Conservation (phyloP, 1,140 invertebrate genomes). For the Himalopsyche phryganea region DNA sequence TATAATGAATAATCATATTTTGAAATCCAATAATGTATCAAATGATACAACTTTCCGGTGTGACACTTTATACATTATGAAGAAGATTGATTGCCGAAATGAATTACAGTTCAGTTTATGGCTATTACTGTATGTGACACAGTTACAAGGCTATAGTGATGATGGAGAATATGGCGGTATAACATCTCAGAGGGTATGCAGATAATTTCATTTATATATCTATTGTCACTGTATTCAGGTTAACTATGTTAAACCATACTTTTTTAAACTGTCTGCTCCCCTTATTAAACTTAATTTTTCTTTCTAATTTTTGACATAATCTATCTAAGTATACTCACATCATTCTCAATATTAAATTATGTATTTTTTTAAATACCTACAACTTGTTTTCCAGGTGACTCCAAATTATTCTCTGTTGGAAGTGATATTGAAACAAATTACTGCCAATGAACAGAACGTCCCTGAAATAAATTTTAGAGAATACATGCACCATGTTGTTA, state of each 20-base stretch:
- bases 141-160: conserved; percentile 13
- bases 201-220: neutral
- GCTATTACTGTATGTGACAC: conserved; percentile 17
- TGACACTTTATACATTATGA: conserved; percentile 18
- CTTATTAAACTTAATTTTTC: no score
- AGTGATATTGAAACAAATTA: conserved; percentile 18
- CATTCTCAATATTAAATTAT: no score
- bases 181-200: conserved; percentile 11
- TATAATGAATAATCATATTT: conserved; percentile 24
- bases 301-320: no score
- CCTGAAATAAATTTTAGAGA: conserved; percentile 22
- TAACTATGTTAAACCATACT: neutral
- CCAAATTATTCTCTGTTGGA: conserved; percentile 30
- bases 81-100: conserved; percentile 25
- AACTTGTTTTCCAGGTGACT: conserved; percentile 20
- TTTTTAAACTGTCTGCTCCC: no score
- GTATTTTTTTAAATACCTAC: no score
- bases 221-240: conserved; percentile 1
- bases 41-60: neutral
- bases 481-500: conserved; percentile 21
- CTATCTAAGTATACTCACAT: no score
- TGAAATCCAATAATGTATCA: conserved; percentile 2
- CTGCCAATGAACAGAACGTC: conserved; percentile 13
- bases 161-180: conserved; percentile 10
- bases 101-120: conserved; percentile 21